Conservation (phyloP, 1,140 invertebrate genomes). For the Diorhabda carinulata region DNA sequence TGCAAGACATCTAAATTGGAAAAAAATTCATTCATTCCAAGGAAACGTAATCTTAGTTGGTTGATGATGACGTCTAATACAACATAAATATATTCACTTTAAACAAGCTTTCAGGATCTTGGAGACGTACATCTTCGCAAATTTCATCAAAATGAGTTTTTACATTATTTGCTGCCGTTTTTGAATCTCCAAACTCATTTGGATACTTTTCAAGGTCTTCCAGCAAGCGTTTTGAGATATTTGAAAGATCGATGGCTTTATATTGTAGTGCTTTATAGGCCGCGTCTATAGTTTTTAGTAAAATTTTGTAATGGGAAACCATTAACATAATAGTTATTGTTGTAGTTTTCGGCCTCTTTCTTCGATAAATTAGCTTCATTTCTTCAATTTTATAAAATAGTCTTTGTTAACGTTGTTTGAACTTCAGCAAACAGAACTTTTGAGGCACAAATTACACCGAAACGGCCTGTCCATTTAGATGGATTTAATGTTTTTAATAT, state of each 20-base stretch:
- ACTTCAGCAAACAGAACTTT: too few relatives aligned
- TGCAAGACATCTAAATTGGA: background rate
- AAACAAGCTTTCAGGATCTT: background rate
- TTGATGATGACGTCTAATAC: background rate
- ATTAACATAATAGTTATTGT: conserved; percentile 24
- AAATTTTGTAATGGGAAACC: conserved; percentile 26
- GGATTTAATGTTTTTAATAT: too few relatives aligned
- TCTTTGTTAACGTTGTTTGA: too few relatives aligned
- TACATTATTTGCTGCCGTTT: conserved; percentile 1
- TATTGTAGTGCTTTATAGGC: background rate
- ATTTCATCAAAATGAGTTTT: conserved; percentile 9
- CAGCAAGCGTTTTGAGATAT: background rate
- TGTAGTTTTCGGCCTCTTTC: conserved; percentile 26
- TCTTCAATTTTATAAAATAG: too few relatives aligned
- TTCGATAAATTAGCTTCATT: conserved; percentile 20
- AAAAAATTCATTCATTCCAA: background rate
- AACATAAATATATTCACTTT: background rate
- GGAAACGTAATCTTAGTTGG: background rate
- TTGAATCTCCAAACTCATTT: conserved; percentile 1
- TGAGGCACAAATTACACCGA: too few relatives aligned
- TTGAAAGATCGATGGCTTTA: conserved; percentile 3
- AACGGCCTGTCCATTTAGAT: too few relatives aligned
- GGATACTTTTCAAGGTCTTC: conserved; percentile 10
- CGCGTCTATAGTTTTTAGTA: conserved; percentile 12
- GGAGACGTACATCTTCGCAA: background rate